These are phyloP conservation scores for Lysandra bellargus DNA, from an alignment of 2,888 invertebrate genomes.

Conservation along the genomic window DNA sequence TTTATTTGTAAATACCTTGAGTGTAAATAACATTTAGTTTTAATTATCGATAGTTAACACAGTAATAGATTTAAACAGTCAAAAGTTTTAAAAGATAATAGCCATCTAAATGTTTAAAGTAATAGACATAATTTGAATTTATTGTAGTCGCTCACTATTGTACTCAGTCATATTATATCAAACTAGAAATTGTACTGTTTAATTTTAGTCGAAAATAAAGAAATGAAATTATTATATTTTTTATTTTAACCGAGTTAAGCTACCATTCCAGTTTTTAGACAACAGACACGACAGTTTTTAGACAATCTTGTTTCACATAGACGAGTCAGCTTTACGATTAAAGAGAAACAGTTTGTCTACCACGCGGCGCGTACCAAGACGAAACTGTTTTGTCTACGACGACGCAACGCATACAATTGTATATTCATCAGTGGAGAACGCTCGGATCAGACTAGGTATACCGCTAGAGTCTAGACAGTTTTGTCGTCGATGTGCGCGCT, in stretches of 20 bases:
- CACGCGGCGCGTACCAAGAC: too few relatives aligned
- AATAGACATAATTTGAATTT: conserved; percentile 18
- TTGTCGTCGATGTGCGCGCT: too few relatives aligned
- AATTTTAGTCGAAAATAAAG: conserved; percentile 12
- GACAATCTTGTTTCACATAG: too few relatives aligned
- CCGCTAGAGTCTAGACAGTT: too few relatives aligned
- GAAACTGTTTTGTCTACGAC: too few relatives aligned
- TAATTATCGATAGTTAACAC: conserved; percentile 27
- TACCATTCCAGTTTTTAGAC: too few relatives aligned
- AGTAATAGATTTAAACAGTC: conserved; percentile 25
- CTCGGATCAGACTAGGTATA: too few relatives aligned
- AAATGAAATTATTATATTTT: background rate
- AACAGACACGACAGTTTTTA: too few relatives aligned
- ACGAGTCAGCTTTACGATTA: too few relatives aligned
- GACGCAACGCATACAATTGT: too few relatives aligned
- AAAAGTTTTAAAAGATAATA: conserved; percentile 24
- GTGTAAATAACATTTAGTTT: conserved; percentile 31
- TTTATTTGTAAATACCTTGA: conserved; percentile 34
- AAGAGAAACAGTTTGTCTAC: too few relatives aligned
- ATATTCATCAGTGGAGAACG: too few relatives aligned
- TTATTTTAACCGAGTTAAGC: background rate
- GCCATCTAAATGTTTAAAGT: conserved; percentile 24
- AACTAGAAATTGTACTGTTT: conserved; percentile 29
- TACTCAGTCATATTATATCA: conserved; percentile 20
- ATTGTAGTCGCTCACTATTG: background rate